A percentile compares a stretch with the other conserved stretches of the same genome.
Evolutionary conservation across 2,797 vertebrate genomes (phyloP).

Genomic region (Lepus oiostolus): DNA sequence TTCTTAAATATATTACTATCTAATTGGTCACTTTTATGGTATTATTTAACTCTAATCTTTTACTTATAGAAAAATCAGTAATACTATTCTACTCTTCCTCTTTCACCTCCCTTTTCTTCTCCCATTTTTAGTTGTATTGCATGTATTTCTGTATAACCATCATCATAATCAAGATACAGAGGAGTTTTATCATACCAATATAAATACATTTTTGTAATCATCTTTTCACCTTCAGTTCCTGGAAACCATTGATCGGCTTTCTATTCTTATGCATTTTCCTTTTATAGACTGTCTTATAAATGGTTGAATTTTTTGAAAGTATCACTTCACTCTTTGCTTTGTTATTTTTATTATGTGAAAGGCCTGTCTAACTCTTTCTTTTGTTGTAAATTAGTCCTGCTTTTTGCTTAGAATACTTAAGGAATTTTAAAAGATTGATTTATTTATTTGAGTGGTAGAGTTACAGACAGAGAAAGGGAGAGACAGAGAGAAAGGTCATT

Average conservation of each 20-base stretch:
- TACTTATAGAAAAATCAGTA: background rate
- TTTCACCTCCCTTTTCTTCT: background rate
- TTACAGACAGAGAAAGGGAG: too few species aligned
- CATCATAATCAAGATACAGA: constrained; percentile 1
- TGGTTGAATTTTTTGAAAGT: background rate
- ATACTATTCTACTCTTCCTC: background rate
- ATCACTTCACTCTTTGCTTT: background rate
- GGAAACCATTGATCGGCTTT: too few species aligned
- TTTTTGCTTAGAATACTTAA: constrained; percentile 32
- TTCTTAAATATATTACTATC: background rate
- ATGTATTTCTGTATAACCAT: background rate
- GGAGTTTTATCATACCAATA: background rate
- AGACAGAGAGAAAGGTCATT: too few species aligned
- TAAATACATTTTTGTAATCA: background rate
- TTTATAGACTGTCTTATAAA: background rate
- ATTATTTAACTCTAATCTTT: constrained; percentile 12
- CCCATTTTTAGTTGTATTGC: too few species aligned
- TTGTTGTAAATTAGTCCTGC: background rate
- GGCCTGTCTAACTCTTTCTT: background rate
- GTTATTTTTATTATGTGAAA: background rate
- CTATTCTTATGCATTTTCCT: background rate
- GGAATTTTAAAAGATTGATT: background rate
- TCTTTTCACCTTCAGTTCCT: background rate
- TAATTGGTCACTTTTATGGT: background rate
- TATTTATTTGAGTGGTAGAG: too few species aligned